phyloP scores from a whole-genome alignment of 2,113 vertebrate species.

The Miniopterus natalensis region DNA sequence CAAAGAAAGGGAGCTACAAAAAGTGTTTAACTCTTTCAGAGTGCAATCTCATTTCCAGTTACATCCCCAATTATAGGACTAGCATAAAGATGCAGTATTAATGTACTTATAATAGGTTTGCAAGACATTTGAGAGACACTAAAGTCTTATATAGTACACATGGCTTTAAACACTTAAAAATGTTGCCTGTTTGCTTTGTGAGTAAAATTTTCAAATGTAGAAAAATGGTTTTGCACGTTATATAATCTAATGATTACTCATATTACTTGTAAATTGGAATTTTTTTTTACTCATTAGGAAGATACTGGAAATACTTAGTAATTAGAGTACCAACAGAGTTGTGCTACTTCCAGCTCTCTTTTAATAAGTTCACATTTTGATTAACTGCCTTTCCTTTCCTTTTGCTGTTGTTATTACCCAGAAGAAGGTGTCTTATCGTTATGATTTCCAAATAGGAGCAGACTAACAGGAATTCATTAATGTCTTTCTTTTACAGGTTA shows the following conservation, averaged over 20 bases:
- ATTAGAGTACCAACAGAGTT: background rate
- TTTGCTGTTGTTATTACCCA: constrained; percentile 21
- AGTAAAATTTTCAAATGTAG: constrained; percentile 36
- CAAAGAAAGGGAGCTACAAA: background rate
- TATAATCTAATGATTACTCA: background rate
- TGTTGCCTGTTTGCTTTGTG: background rate
- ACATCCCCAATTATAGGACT: background rate
- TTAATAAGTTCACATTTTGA: constrained; percentile 15
- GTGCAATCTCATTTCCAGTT: background rate
- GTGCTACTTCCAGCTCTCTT: background rate
- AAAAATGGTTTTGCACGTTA: background rate
- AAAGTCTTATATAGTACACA: background rate
- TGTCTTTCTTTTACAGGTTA: constrained; percentile 62
- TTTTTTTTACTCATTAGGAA: constrained; percentile 57
- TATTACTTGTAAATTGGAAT: constrained; percentile 30
- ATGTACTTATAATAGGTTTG: background rate
- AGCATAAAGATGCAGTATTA: background rate
- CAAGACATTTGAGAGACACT: background rate
- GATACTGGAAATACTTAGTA: constrained; percentile 49
- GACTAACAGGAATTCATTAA: constrained; percentile 22
- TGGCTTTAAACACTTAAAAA: background rate
- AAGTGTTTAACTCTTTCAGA: background rate
- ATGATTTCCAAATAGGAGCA: background rate
- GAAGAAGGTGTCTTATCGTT: constrained; percentile 50
- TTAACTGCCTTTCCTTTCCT: constrained; percentile 54